Evolutionary conservation across 2,888 invertebrate species (phyloP), one percentile per base, ranked within the genome.

Genomic region (Nemotelus pantherinus): DNA sequence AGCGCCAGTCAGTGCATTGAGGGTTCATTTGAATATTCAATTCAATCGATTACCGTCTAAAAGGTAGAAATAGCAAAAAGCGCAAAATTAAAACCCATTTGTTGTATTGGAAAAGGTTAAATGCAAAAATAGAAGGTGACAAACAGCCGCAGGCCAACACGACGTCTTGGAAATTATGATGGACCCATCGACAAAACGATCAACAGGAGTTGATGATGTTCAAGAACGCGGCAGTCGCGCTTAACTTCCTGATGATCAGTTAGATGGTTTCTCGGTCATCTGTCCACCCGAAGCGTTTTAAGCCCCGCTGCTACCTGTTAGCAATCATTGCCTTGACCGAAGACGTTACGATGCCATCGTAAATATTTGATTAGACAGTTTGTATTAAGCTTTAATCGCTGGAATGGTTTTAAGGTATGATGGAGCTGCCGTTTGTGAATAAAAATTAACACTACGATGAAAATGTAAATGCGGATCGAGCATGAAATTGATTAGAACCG

Each of bases 151-250:
- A 58, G n/a, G 58, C 4, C 58, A n/a, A 58, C 25, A 25, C 25
- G 25, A 25, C 25, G 25, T 25, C 25, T 25, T 25, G 25, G 25
- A 25, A 25, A 25, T 25, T 25, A 25, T 25, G 25, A 25, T 25
- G 58, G 9, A 58, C 58, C 25, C 58, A 25, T 39, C 25, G 60
- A 25, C 25, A 25, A 25, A 25, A 25, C 25, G 25, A 25, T 25
- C 25, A 25, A 60, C 41, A 55, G 2, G 70, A 9, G n/a, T 43
- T 41, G 70, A 70, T 43, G 10, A 55, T 70, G 47, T 41, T 70
- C n/a, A 70, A 55, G 53, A 70, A 70, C 70, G 53, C 55, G 70
- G 50, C 55, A 70, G 70, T 55, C 43, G 9, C 57, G 57, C 9
- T 7, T 5, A 39, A 41, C n/a, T 5, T n/a, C 43, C 10, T 55